A percentile compares a stretch with the other conserved stretches of the same genome.
Evolutionary conservation across 2,797 vertebrate species (phyloP).

Genomic region (Hemibagrus guttatus): DNA sequence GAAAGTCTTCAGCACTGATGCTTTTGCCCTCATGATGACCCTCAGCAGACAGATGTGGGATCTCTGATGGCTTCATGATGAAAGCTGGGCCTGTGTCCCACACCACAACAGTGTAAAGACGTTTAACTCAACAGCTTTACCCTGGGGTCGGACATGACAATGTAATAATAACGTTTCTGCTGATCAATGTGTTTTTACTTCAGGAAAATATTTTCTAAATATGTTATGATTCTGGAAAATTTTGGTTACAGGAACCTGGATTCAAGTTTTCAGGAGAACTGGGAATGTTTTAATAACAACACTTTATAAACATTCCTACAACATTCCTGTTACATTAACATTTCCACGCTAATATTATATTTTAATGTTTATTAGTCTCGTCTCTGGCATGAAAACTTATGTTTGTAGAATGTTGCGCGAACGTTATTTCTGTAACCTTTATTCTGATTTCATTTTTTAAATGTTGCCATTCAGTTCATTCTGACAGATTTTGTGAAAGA

Average conservation of each 20-base stretch:
- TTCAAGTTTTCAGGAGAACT: not conserved
- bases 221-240: not conserved
- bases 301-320: not conserved
- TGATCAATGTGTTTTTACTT: not conserved
- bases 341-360: too few species aligned
- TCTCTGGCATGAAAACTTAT: not conserved
- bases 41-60: conserved; percentile 25
- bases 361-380: not conserved
- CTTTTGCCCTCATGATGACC: conserved; percentile 15
- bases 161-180: too few species aligned
- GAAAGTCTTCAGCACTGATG: not conserved
- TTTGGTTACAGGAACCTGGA: not conserved
- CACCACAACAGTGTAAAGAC: not conserved
- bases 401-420: not conserved
- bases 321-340: not conserved
- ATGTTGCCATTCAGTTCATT: too few species aligned
- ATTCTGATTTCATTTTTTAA: not conserved
- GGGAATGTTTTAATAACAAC: not conserved
- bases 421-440: not conserved
- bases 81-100: not conserved
- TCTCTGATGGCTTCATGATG: conserved; percentile 12
- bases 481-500: not conserved
- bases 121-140: not conserved
- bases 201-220: not conserved
- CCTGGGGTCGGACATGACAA: too few species aligned